Base-by-base conservation (phyloP, 1,140 invertebrate species). In the Scaptomyza montana region DNA sequence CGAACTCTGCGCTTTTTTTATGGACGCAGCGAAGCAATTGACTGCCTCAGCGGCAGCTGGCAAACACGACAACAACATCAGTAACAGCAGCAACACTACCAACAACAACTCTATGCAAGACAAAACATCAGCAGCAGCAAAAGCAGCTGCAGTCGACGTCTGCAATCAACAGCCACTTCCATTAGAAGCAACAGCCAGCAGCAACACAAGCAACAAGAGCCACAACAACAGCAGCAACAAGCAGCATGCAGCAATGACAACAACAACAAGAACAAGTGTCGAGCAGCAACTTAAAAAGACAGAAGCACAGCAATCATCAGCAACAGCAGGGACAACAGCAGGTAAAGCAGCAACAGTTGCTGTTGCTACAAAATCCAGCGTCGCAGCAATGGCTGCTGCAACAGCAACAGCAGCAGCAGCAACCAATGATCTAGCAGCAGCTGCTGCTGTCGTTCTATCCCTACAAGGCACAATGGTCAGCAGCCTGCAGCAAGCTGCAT, bases 391-490 rank as follows among this genome's bases (percentile, higher is more conserved):
- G 56, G 86, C 86, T 41, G 86, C 76, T 57, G 86, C 82, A 4
- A 78, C 82, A 6, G 76, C 75, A 36, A 81, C 82, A 47, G 82
- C 82, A 12, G 79, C 84, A 9, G 77, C 90, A 8, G 87, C 86
- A 36, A 77, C 89, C 43, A 85, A 80, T 76, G 92, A 92, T 63
- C 78, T 93, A 55, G 92, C 91, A 43, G 92, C 92, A 13, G 92
- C 92, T 77, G 86, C 90, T 85, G 78, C 91, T 70, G 95, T 96
- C 30, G 96, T 96, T 10, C 93, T 97, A 51, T 95, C 95, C 2
- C 92, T 96, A 30, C 95, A 96, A 90, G 95, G 95, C 78, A 95
- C 95, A 2, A 95, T 96, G 93, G 94, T 96, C 90, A 95, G 94
- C 75, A 96, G 95, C 2, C 90, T 95, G 57, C 96, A 96, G 78